Evolutionary conservation across 2,888 invertebrate species (phyloP).

Genomic region (Ornithoptera priamus): DNA sequence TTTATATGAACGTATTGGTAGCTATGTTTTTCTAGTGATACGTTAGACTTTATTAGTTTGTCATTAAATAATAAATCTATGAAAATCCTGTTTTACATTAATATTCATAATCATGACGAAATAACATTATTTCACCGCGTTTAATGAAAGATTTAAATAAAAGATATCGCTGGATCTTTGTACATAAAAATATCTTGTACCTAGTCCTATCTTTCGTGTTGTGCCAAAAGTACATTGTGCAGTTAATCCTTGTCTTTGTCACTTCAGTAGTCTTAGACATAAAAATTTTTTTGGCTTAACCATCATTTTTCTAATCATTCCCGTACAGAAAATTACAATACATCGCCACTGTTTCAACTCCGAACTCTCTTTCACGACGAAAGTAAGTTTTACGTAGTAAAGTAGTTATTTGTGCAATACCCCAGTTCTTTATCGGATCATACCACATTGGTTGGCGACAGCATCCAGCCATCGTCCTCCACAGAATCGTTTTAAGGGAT

Average conservation of each 20-base stretch:
- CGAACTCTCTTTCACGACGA: no score
- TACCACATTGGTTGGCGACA: no score
- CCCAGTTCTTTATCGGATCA: no score
- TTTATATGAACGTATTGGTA: no score
- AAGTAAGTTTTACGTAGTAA: no score
- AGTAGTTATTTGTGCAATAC: no score
- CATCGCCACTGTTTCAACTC: no score
- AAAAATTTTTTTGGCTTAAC: background rate
- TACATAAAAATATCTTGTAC: constrained; percentile 10
- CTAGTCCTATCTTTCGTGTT: constrained; percentile 4
- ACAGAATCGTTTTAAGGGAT: no score
- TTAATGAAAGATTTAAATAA: constrained; percentile 5
- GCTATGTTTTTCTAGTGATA: no score
- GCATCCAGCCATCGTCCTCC: no score
- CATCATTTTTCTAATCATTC: no score
- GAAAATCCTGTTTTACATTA: background rate
- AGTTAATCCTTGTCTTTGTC: background rate
- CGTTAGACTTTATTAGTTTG: background rate
- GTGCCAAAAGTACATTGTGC: background rate
- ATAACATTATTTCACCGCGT: background rate
- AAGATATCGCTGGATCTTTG: constrained; percentile 2
- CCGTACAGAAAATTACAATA: no score
- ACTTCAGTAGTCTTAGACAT: background rate
- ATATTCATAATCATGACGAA: background rate
- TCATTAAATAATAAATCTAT: background rate